These are phyloP conservation scores for Synanceia verrucosa DNA, from an alignment of 2,797 vertebrate genomes.

Conservation along the genomic window DNA sequence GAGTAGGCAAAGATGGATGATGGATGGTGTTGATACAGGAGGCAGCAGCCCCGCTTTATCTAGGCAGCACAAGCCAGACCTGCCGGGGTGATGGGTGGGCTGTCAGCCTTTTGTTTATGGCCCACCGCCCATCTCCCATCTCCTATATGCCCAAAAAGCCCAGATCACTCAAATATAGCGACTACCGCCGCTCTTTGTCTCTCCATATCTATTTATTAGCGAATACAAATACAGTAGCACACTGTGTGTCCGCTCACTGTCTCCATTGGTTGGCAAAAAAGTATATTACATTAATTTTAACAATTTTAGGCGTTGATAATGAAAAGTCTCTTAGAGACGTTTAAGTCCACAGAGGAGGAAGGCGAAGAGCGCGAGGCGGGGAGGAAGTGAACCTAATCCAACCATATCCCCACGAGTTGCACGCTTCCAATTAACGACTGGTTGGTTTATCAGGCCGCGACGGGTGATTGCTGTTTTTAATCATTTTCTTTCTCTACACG, in stretches of 20 bases:
- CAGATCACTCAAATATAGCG: slow-evolving; percentile 74
- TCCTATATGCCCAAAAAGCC: slow-evolving; percentile 73
- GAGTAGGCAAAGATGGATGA: slow-evolving; percentile 81
- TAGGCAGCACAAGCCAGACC: slow-evolving; percentile 82
- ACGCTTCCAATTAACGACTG: slow-evolving; percentile 89
- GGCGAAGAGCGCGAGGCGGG: slow-evolving; percentile 65
- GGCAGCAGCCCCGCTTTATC: slow-evolving; percentile 82
- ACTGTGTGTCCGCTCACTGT: slow-evolving; percentile 3
- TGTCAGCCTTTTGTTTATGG: slow-evolving; percentile 87
- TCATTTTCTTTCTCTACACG: slow-evolving; percentile 87
- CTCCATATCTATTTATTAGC: slow-evolving; percentile 59
- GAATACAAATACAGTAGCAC: slow-evolving; percentile 44
- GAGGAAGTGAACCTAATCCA: slow-evolving; percentile 72
- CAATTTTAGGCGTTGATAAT: slow-evolving; percentile 46
- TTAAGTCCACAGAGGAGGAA: slow-evolving; percentile 36
- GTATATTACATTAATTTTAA: slow-evolving; percentile 31
- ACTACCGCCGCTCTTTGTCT: slow-evolving; percentile 57
- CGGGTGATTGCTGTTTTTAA: slow-evolving; percentile 93
- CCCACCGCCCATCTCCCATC: slow-evolving; percentile 80
- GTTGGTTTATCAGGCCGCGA: slow-evolving; percentile 89
- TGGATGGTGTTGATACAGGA: slow-evolving; percentile 85
- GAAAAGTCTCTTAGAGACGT: slow-evolving; percentile 45
- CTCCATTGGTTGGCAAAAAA: slow-evolving; percentile 18
- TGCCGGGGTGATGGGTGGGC: slow-evolving; percentile 86
- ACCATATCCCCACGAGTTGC: slow-evolving; percentile 84